Evolutionary conservation across 1,140 invertebrate genomes (phyloP), one percentile per base, ranked within the genome.

Genomic region (Colletes latitarsis): DNA sequence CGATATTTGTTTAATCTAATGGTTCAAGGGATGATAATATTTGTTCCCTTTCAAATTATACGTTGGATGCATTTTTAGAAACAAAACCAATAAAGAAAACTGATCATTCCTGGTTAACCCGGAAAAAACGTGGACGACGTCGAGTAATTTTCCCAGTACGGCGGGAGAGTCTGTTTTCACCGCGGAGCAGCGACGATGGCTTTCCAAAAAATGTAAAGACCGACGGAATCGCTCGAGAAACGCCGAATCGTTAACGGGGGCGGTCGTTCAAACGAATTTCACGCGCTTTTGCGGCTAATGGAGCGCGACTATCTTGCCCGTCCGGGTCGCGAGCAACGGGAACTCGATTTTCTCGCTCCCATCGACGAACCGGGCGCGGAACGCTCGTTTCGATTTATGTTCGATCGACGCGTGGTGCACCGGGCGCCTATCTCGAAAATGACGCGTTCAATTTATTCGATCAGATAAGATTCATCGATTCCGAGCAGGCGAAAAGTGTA

Each of bases 241-340:
- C 6, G 43, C 43, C 43, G 3, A 46, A 46, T 8, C 43, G 43
- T 46, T 46, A 46, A 17, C 58, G 62, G 30, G 30, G 30, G 30
- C 30, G 30, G 30, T 30, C 30, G 49, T 57, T 63, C 55, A 21
- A 83, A 82, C 64, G 69, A 41, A 83, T 83, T 70, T 73, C 72
- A 77, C 62, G 58, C 63, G 81, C 43, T 81, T 83, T 81, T 77
- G 77, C 63, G 49, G 60, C 81, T 87, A 87, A 87, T 87, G 76
- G 77, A 83, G 69, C 81, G 77, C 73, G 58, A 83, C 84, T 68
- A 86, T 85, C 70, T 79, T 30, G 71, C 69, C 66, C 58, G 84
- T 49, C 64, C 55, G 58, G 57, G 43, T 10, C 10, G 21, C 46
- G 21, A 39, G 53, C 57, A 52, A 58, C 17, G 12, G 15, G 8